Base-by-base conservation (phyloP, 2,113 vertebrate species). In the Chlorodrepanis virens region DNA sequence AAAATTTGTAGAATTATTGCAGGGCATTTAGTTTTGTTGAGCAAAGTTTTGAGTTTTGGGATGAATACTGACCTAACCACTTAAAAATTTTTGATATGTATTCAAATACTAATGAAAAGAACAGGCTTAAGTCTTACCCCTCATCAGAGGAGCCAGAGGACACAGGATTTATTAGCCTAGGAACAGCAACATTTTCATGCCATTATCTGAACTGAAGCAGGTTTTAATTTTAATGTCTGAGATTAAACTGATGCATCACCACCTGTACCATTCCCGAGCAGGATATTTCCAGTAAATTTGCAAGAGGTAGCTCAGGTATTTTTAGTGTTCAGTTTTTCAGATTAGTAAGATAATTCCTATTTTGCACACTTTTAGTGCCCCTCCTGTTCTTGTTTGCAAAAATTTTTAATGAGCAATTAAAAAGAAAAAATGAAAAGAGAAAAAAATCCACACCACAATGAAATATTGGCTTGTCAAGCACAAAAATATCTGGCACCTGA, bases 251-350 rank as follows among this genome's bases (percentile, higher is more conserved):
- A n/a, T 24, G 3, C 3, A 2, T 53, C n/a, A 49, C 9, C 13
- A 72, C 24, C 28, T 49, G 24, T 23, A 45, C 12, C 14, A 13
- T 40, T 80, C 17, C 50, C 0, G 0, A 57, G 53, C 8, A 88
- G n/a, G 28, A 27, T 23, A 37, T 10, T 14, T 9, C n/a, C 9
- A 45, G 18, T 10, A 70, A 71, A 59, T 10, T 22, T 33, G 8
- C 54, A 87, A 74, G 47, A 53, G 7, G 3, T 37, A 11, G 69
- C 27, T 79, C 24, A 35, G 24, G 12, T 77, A 65, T 45, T 78
- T 79, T 27, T 60, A 31, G 11, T 19, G 12, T 63, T 87, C 40
- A 16, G 4, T 35, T 94, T 90, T 89, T 76, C 74, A 85, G 39
- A 87, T 33, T 28, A 90, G 24, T 45, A 60, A 60, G 2, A 57